These are phyloP conservation scores for Ophthalmolycus amberensis DNA, from an alignment of 2,113 vertebrate species.

Conservation along the genomic window DNA sequence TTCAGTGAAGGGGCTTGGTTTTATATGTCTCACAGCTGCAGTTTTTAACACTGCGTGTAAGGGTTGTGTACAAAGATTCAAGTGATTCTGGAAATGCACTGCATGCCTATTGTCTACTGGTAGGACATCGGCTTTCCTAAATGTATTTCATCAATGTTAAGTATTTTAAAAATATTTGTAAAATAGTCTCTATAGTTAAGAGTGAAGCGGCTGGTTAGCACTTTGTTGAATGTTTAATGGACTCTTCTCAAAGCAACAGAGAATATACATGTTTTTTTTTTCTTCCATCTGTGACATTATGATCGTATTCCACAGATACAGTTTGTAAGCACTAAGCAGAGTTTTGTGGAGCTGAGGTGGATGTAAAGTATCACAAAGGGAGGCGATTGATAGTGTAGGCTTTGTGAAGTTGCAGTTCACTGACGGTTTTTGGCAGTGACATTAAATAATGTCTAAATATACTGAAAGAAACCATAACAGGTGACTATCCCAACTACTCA, in stretches of 20 bases:
- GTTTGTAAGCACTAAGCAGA: slow-evolving; percentile 17
- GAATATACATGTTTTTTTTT: slow-evolving; percentile 33
- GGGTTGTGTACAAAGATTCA: slow-evolving; percentile 60
- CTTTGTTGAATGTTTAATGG: slow-evolving; percentile 66
- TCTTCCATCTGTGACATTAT: slow-evolving; percentile 20
- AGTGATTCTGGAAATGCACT: slow-evolving; percentile 76
- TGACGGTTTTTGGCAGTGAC: slow-evolving; percentile 10
- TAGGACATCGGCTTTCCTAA: slow-evolving; percentile 66
- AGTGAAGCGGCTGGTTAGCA: slow-evolving; percentile 64
- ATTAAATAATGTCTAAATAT: slow-evolving; percentile 16
- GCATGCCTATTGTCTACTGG: slow-evolving; percentile 75
- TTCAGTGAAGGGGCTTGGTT: slow-evolving; percentile 38
- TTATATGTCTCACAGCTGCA: slow-evolving; percentile 63
- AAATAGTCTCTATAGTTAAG: slow-evolving; percentile 48
- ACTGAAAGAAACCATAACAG: slow-evolving; percentile 10
- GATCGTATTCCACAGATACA: slow-evolving; percentile 10
- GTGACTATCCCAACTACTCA: slow-evolving; percentile 38
- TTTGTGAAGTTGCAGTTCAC: slow-evolving; percentile 37
- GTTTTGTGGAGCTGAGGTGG: slow-evolving; percentile 18
- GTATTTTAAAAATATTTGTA: slow-evolving; percentile 63
- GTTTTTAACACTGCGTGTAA: slow-evolving; percentile 65
- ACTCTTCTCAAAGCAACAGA: slow-evolving; percentile 39
- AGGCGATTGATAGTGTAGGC: slow-evolving; percentile 27
- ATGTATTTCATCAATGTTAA: slow-evolving; percentile 55
- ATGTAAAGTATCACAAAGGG: slow-evolving; percentile 4